Percentiles rank a stretch among this genome's conserved stretches.
Conservation (phyloP, 2,113 vertebrate genomes). For the Atractosteus spatula region DNA sequence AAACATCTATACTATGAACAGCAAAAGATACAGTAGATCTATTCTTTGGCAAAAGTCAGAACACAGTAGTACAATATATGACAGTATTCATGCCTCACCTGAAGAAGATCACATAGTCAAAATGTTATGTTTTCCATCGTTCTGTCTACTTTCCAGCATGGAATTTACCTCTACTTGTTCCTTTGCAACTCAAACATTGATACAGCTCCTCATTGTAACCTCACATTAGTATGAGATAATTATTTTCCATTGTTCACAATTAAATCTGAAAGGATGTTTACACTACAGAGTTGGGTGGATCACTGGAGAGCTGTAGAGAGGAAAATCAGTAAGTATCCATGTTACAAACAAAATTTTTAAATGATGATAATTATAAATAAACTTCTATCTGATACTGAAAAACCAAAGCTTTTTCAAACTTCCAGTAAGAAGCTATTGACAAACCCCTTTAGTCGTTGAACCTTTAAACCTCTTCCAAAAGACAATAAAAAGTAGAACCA, state of each 20-base stretch:
- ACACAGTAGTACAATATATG: neutral
- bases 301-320: neutral
- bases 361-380: neutral
- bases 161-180: no score
- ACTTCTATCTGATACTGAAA: neutral
- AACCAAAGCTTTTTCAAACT: no score
- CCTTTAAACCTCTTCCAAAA: neutral
- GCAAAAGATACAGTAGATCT: neutral
- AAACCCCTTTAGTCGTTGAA: neutral
- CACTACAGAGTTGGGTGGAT: neutral
- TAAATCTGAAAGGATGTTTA: conserved; percentile 6
- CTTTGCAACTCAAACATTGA: no score
- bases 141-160: no score
- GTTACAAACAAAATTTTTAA: neutral
- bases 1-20: no score
- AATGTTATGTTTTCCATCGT: no score
- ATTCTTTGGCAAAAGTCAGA: neutral
- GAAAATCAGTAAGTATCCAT: neutral
- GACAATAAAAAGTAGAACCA: neutral
- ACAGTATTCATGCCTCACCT: no score
- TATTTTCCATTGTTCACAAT: conserved; percentile 5
- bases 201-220: no score
- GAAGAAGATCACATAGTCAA: no score
- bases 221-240: conserved; percentile 9
- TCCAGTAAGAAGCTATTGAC: no score